Evolutionary conservation across 1,140 invertebrate species (phyloP), one percentile per base, ranked within the genome.

Genomic region (Linepithema humile): DNA sequence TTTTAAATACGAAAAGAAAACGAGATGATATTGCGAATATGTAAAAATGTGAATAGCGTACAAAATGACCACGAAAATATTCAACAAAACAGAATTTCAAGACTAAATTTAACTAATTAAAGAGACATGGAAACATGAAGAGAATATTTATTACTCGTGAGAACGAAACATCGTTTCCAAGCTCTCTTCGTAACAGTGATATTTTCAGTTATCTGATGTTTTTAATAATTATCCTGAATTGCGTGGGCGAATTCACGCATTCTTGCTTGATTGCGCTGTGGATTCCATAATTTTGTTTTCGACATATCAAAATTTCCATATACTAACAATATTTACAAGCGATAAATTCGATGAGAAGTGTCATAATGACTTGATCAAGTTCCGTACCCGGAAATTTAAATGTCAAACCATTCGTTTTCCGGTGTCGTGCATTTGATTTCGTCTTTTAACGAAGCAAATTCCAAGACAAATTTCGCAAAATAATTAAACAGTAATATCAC

Each of bases 261-360:
- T 64, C 10, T 9, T 91, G 90, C 91, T 90, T 84, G 86, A 80
- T 65, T 83, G 65, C 74, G 83, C 74, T 72, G 62, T 60, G 65
- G 69, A 23, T 72, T 53, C 90, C 88, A 94, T 94, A 93, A 91
- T 93, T 92, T 88, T 59, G 74, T 45, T 62, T 62, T 70, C 84
- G 84, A 89, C 85, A 72, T 86, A 86, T 88, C 70, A 67, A 82
- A 70, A 92, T 92, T 92, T 91, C 85, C 90, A 90, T 91, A 90
- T 69, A 59, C n/a, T 75, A 73, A 82, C 80, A 67, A 87, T 90
- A 90, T 92, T 92, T n/a, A n/a, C n/a, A 91, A 88, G 88, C 88
- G 91, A 91, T 91, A 92, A 93, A 92, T 85, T 91, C 80, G 32
- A 50, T 32, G 26, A 45, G 67, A 5, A 35, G 50, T 48, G 70